These are phyloP conservation scores for Drosophila rhopaloa DNA, from an alignment of 1,140 invertebrate species.

Conservation along the genomic window DNA sequence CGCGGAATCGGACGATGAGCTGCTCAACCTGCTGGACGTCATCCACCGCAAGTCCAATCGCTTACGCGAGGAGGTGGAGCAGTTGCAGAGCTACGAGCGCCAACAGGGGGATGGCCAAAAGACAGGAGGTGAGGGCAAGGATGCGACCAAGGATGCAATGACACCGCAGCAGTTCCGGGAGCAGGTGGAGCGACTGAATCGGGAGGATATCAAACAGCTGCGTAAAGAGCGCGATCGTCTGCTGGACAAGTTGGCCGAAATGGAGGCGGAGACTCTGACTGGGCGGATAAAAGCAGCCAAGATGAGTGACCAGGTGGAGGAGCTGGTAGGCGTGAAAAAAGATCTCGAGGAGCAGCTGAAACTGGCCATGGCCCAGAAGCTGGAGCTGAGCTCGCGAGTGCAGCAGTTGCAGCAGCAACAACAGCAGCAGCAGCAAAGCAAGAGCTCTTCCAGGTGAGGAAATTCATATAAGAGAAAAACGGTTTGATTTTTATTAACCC, in stretches of 20 bases:
- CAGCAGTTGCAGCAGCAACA: constrained; percentile 73
- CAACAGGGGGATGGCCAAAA: constrained; percentile 27
- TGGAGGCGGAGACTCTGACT: constrained; percentile 89
- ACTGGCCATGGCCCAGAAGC: constrained; percentile 85
- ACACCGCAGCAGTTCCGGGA: constrained; percentile 78
- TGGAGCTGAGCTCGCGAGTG: constrained; percentile 83
- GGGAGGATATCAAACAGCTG: constrained; percentile 86
- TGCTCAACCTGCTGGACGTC: constrained; percentile 93
- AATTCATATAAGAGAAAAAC: neutral
- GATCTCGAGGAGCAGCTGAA: constrained; percentile 88
- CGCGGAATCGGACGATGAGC: constrained; percentile 90
- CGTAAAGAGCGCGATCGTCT: constrained; percentile 89
- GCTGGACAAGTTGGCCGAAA: constrained; percentile 88
- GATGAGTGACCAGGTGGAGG: constrained; percentile 86
- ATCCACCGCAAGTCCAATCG: constrained; percentile 92
- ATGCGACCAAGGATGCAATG: constrained; percentile 40
- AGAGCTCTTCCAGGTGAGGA: constrained; percentile 76
- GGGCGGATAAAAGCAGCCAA: constrained; percentile 87
- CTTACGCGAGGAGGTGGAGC: constrained; percentile 90
- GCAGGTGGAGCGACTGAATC: constrained; percentile 79
- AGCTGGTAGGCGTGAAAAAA: constrained; percentile 86
- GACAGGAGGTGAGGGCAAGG: constrained; percentile 30
- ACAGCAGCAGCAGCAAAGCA: constrained; percentile 53
- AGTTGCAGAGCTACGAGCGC: constrained; percentile 81
- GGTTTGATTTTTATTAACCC: no score